Conservation (phyloP, 2,797 vertebrate genomes). For the Molossus alvarezi region DNA sequence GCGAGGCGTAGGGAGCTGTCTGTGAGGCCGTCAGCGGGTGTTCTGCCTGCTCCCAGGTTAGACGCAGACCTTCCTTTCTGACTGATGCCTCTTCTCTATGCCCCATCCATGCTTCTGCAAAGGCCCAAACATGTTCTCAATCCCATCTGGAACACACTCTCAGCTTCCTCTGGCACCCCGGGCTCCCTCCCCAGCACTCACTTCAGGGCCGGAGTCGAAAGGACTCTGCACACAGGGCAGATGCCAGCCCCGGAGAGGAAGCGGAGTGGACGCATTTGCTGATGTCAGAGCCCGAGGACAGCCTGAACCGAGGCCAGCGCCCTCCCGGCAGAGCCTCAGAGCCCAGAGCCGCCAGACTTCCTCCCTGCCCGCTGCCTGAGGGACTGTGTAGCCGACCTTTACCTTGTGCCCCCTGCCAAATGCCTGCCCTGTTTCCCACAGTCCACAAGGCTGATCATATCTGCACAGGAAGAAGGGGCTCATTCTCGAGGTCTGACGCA, state of each 20-base stretch:
- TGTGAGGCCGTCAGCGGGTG: neutral
- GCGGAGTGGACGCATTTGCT: neutral
- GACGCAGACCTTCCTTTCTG: neutral
- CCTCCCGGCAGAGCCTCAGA: neutral
- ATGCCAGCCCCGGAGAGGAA: neutral
- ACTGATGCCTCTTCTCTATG: neutral
- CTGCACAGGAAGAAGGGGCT: conserved; percentile 64
- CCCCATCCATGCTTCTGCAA: neutral
- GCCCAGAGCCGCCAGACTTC: neutral
- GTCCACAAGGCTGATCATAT: neutral
- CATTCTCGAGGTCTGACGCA: neutral
- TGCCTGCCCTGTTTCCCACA: conserved; percentile 60
- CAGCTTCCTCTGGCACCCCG: neutral
- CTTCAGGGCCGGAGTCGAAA: neutral
- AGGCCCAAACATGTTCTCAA: neutral
- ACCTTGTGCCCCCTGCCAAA: conserved; percentile 41
- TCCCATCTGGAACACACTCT: neutral
- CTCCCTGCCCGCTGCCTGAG: neutral
- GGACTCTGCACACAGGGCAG: neutral
- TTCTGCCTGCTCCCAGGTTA: neutral
- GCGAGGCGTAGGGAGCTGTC: neutral
- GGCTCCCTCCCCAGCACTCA: neutral
- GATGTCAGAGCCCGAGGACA: neutral
- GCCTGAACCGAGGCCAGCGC: neutral
- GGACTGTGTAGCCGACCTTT: neutral